These are phyloP conservation scores for human DNA, from an alignment of 2,113 vertebrate species.

Conservation along the genomic window DNA sequence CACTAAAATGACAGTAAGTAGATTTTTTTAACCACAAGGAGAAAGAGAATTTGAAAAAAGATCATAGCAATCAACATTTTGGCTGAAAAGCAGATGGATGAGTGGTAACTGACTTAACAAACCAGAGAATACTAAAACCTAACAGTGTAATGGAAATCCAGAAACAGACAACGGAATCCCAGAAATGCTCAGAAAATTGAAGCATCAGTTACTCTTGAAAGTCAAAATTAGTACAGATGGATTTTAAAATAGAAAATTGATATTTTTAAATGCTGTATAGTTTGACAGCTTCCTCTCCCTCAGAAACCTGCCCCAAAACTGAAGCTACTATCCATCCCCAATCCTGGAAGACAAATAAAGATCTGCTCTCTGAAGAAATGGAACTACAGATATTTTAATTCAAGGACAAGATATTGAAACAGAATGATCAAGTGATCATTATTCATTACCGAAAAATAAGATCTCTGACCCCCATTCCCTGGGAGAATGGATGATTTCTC, in stretches of 20 bases:
- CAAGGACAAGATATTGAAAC: not conserved
- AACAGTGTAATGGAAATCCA: not conserved
- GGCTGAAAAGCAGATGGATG: constrained; percentile 10
- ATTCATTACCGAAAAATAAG: not conserved
- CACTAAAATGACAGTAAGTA: constrained; percentile 2
- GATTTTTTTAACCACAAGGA: not conserved
- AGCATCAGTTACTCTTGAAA: not conserved
- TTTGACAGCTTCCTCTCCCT: not conserved
- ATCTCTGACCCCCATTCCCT: not conserved
- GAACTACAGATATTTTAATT: not conserved
- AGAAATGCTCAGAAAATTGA: not conserved
- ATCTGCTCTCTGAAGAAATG: not conserved
- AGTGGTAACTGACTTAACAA: not conserved
- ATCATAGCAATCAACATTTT: not conserved
- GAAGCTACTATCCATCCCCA: not conserved
- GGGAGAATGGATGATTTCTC: not conserved
- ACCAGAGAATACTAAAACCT: not conserved
- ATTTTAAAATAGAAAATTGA: not conserved
- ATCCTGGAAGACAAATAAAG: not conserved
- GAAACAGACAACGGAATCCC: not conserved
- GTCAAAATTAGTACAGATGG: not conserved
- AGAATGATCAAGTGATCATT: not conserved
- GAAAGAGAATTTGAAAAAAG: constrained; percentile 15
- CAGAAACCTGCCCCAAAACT: not conserved
- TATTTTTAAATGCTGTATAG: not conserved